Evolutionary conservation across 2,888 invertebrate genomes (phyloP), one percentile per base, ranked within the genome.

Genomic region (Lasioglossum vierecki): DNA sequence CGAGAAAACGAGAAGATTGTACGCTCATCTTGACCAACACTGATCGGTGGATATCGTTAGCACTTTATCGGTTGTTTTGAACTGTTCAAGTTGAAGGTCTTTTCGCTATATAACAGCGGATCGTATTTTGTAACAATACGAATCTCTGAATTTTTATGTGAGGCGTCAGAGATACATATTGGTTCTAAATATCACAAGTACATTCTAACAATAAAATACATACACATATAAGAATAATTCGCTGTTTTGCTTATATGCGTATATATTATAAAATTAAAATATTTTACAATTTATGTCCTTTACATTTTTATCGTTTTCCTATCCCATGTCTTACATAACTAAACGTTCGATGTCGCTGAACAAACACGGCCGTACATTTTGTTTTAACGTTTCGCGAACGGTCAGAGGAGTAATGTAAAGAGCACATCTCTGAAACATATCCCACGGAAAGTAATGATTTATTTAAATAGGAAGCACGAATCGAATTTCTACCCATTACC

Each of bases 1-100:
- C 84, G 99, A 99, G 94, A 99, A 99, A 94, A 95, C 98, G n/a
- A 96, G 99, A 92, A 96, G 98, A 93, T 96, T 98, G 57, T 99
- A 98, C 95, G 96, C 97, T 66, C 97, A 99, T 95, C 96, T 98
- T 79, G 99, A 99, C 95, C 96, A 97, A 94, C 97, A 98, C 95
- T 97, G 93, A 95, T 70, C 79, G 46, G 53, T 13, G 60, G 63
- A 72, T 71, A 73, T 68, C 30, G 63, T 68, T 71, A 49, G 8
- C 73, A 70, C 22, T 60, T 22, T 80, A 63, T 80, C 22, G 30
- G 60, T 72, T 74, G 80, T 57, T 73, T 53, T 70, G 39, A 53
- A 79, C 70, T 57, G 68, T 57, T 74, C 81, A 68, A 73, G 74
- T 84, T 74, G 73, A 85, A 84, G 80, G 81, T 84, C 75, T 81